Conservation (phyloP, 2,888 invertebrate species). For the Hymenopus coronatus region DNA sequence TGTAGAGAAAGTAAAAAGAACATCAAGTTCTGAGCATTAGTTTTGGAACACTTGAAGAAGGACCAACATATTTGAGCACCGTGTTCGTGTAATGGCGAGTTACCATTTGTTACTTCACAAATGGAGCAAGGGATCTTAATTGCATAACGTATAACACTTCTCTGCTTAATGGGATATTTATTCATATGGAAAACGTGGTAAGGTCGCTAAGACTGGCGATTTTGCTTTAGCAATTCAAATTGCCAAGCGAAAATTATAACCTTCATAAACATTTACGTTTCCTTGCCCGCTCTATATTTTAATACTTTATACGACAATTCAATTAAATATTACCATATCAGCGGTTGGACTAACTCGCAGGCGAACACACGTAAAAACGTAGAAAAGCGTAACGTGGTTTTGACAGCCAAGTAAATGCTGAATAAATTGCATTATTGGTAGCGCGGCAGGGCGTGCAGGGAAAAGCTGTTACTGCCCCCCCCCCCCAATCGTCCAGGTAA, state of each 20-base stretch:
- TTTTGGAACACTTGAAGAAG: too few relatives aligned
- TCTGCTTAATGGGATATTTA: background rate
- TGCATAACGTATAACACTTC: background rate
- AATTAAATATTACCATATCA: background rate
- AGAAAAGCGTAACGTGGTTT: background rate
- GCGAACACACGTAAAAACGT: too few relatives aligned
- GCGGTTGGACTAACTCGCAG: too few relatives aligned
- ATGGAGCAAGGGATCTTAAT: background rate
- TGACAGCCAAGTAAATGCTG: background rate
- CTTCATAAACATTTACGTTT: background rate
- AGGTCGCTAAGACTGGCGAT: too few relatives aligned
- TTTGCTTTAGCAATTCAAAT: background rate
- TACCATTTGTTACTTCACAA: too few relatives aligned
- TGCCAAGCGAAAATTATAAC: background rate
- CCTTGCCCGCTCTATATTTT: background rate
- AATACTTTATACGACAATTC: background rate
- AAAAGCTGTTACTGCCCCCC: too few relatives aligned
- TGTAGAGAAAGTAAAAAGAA: too few relatives aligned
- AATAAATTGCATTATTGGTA: too few relatives aligned
- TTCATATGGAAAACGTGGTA: background rate
- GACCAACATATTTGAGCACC: too few relatives aligned
- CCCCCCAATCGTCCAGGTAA: background rate
- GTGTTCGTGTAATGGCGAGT: too few relatives aligned
- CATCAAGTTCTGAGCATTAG: too few relatives aligned
- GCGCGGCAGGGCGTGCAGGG: too few relatives aligned